Evolutionary conservation across 2,888 invertebrate genomes (phyloP), one percentile per base, ranked within the genome.

Genomic region (Eristalis pertinax): DNA sequence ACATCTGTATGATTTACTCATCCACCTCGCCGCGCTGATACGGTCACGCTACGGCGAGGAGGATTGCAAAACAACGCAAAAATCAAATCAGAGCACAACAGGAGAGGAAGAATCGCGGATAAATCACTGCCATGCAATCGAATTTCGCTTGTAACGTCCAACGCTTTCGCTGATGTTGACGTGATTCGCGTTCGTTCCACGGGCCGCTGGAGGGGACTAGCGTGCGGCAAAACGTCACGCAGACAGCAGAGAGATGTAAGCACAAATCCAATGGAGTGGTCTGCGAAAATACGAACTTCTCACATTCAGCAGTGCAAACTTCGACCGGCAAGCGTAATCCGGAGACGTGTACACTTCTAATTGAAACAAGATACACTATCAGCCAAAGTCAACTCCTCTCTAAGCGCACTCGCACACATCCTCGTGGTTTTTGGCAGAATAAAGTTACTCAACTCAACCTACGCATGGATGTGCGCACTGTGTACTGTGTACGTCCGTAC

Each of bases 321-420:
- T 76, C 68, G 73, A 43, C 74, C 72, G 62, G 73, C 75, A 70
- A 50, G 74, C 82, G 75, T 83, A 82, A 86, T 86, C 86, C 86
- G 72, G 60, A 75, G 75, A 82, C 82, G 82, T 82, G 82, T 86
- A 82, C 70, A 72, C 62, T 86, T 86, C 82, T 86, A 86, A 86
- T 86, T 86, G 86, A 86, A 86, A 82, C 86, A 86, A 86, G 86
- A 86, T 86, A 86, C 82, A 82, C 86, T 77, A 75, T 86, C 72
- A 75, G 70, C 74, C 75, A 74, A 69, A 78, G 86, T 83, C 82
- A 82, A 72, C 78, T 70, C 56, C 62, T 74, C 50, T 19, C 50
- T 8, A 73, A 70, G 29, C 67, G 64, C 56, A 74, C 86, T 56
- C 65, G 64, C 35, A 56, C 63, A 69, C 24, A 67, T 68, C 22